Conservation (phyloP, 2,888 invertebrate species). For the Strigamia maritima region DNA sequence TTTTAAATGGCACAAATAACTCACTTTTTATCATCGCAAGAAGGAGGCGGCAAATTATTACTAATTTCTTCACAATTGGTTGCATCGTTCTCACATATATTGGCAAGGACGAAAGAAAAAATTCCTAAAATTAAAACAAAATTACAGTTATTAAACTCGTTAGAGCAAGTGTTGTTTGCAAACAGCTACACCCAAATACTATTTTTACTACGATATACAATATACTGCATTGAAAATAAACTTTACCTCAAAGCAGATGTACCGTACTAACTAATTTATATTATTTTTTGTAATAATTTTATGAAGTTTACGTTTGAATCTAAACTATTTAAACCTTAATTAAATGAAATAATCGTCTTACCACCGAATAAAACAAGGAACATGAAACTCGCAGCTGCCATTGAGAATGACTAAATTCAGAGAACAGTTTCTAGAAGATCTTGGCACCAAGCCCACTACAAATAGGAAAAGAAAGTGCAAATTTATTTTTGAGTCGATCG, state of each 20-base stretch:
- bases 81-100: not conserved
- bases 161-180: not conserved
- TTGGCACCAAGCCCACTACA: not conserved
- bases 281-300: too few species aligned
- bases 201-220: not conserved
- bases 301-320: too few species aligned
- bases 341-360: not conserved
- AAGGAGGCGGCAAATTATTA: not conserved
- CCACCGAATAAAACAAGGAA: not conserved
- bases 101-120: not conserved
- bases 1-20: not conserved
- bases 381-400: not conserved
- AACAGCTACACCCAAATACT: not conserved
- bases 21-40: not conserved
- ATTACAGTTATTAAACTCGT: not conserved
- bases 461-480: not conserved
- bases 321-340: not conserved
- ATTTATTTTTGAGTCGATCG: not conserved
- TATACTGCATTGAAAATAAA: not conserved
- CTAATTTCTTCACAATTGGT: not conserved
- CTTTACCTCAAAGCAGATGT: not conserved
- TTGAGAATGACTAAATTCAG: not conserved
- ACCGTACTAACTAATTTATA: too few species aligned
- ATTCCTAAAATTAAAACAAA: not conserved
- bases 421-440: not conserved